Conservation (phyloP, 2,888 invertebrate genomes). For the Caenorhabditis sp. region DNA sequence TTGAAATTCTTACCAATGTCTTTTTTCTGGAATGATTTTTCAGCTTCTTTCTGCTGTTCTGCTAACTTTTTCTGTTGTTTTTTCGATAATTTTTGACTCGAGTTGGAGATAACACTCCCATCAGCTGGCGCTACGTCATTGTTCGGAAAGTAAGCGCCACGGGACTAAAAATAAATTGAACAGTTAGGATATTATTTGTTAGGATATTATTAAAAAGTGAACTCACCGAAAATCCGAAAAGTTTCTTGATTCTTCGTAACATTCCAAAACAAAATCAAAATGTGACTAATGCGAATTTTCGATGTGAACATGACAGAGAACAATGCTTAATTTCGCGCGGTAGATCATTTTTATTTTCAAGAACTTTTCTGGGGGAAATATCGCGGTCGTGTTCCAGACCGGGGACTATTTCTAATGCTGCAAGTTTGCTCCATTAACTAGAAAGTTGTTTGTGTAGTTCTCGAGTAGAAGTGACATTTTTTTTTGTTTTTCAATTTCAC, state of each 20-base stretch:
- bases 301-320: background rate
- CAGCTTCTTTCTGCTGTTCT: background rate
- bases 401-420: background rate
- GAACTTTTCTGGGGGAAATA: too few relatives aligned
- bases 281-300: background rate
- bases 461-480: background rate
- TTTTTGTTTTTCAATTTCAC: background rate
- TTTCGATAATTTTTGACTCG: background rate
- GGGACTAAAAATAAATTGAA: background rate
- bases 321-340: background rate
- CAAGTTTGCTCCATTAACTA: background rate
- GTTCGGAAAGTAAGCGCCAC: background rate
- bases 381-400: too few relatives aligned
- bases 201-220: background rate
- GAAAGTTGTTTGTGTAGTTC: background rate
- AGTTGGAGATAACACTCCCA: background rate
- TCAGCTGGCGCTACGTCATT: background rate
- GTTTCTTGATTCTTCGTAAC: background rate
- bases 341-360: background rate
- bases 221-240: background rate
- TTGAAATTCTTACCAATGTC: background rate
- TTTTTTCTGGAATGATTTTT: background rate
- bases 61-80: background rate
- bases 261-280: background rate
- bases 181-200: too few relatives aligned